phyloP scores from a whole-genome alignment of 1,140 invertebrate species.

The Solenopsis fugax region DNA sequence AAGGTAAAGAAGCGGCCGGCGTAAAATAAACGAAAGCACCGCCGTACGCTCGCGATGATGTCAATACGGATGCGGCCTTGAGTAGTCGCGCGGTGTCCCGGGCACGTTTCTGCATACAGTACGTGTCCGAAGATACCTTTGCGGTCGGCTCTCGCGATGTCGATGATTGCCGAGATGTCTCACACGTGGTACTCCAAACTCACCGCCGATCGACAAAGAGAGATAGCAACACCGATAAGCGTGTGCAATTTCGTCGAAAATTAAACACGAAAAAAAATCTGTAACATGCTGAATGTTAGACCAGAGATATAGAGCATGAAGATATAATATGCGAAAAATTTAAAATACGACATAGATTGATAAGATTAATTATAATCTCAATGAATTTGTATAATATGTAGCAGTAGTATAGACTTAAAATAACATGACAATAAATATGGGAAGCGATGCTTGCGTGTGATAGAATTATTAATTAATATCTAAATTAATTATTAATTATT shows the following conservation, averaged over 20 bases:
- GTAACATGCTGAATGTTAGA: neutral
- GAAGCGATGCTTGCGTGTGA: too few species aligned
- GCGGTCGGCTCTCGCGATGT: constrained; percentile 28
- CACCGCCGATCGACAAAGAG: neutral
- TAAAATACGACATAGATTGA: neutral
- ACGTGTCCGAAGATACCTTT: constrained; percentile 64
- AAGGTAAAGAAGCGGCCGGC: constrained; percentile 62
- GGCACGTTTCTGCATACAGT: constrained; percentile 78
- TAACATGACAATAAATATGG: too few species aligned
- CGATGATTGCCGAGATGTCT: constrained; percentile 24
- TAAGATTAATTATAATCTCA: neutral
- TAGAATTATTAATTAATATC: neutral
- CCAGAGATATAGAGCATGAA: neutral
- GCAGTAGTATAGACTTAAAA: neutral
- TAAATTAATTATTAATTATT: too few species aligned
- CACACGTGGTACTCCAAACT: constrained; percentile 40
- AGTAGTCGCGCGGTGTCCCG: constrained; percentile 66
- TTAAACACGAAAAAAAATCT: neutral
- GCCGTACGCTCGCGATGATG: constrained; percentile 75
- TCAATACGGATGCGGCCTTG: constrained; percentile 82
- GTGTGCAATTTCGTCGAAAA: constrained; percentile 3
- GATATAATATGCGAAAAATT: neutral
- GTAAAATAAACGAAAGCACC: constrained; percentile 76
- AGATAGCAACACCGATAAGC: constrained; percentile 42
- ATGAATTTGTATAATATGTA: too few species aligned